phyloP scores from a whole-genome alignment of 1,140 invertebrate species.

The Drosophila arizonae region DNA sequence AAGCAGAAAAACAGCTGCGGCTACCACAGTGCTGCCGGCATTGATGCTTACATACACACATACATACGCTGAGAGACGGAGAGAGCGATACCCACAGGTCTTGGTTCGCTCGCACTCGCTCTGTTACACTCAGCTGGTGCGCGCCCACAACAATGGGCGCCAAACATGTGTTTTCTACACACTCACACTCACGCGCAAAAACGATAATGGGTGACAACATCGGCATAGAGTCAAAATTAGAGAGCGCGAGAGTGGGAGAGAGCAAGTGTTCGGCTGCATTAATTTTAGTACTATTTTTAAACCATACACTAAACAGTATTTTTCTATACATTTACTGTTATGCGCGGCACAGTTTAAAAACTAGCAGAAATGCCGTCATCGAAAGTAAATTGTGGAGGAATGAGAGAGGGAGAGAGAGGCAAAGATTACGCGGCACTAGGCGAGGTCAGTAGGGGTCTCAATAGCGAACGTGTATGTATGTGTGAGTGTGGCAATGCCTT shows the following conservation, averaged over 20 bases:
- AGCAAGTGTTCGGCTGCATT: slow-evolving; percentile 20
- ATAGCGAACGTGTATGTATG: background rate
- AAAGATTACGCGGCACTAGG: slow-evolving; percentile 42
- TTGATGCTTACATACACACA: slow-evolving; percentile 32
- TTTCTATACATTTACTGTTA: background rate
- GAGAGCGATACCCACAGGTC: slow-evolving; percentile 12
- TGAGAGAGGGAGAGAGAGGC: background rate
- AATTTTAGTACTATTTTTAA: slow-evolving; percentile 37
- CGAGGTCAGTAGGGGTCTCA: slow-evolving; percentile 52
- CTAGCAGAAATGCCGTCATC: slow-evolving; percentile 62
- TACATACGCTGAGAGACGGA: background rate
- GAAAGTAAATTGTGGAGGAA: slow-evolving; percentile 31
- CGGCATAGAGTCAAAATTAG: slow-evolving; percentile 4
- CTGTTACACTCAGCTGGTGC: slow-evolving; percentile 66
- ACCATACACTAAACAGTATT: background rate
- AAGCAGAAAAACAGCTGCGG: slow-evolving; percentile 64
- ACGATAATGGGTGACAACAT: slow-evolving; percentile 46
- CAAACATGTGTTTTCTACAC: slow-evolving; percentile 73
- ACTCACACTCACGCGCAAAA: slow-evolving; percentile 29
- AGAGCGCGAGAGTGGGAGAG: slow-evolving; percentile 1
- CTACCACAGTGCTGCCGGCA: slow-evolving; percentile 48
- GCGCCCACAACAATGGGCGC: slow-evolving; percentile 58
- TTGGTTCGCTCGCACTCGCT: slow-evolving; percentile 68
- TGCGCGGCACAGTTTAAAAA: slow-evolving; percentile 5
- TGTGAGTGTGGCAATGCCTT: slow-evolving; percentile 2